Evolutionary conservation across 2,113 vertebrate species (phyloP).

Genomic region (Microtus montanus): DNA sequence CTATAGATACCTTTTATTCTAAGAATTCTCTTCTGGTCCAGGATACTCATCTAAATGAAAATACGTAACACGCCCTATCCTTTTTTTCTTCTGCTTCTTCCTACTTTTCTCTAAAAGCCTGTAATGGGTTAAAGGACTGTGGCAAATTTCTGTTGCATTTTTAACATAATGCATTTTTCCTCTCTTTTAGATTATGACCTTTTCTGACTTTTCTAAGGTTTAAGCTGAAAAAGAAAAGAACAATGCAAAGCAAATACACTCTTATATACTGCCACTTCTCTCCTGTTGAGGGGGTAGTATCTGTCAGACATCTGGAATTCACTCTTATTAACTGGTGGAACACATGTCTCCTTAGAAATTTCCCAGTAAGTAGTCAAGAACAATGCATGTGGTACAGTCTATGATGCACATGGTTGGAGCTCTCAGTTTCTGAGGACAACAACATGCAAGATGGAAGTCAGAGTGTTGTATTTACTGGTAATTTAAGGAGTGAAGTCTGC

Average conservation of each 20-base stretch:
- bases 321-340: neutral
- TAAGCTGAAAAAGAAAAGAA: neutral
- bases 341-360: neutral
- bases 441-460: neutral
- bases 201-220: neutral
- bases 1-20: neutral
- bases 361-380: neutral
- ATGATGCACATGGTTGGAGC: neutral
- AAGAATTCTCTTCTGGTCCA: neutral
- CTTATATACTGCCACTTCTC: neutral
- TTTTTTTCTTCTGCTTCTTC: neutral
- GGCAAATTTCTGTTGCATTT: neutral
- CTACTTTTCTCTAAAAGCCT: neutral
- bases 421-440: neutral
- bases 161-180: neutral
- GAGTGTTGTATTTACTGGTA: neutral
- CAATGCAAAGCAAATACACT: neutral
- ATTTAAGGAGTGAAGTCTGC: neutral
- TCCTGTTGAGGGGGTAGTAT: neutral
- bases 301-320: neutral
- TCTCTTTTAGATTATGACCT: neutral
- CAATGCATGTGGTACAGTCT: accelerated
- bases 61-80: neutral
- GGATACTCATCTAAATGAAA: neutral
- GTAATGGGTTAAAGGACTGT: accelerated